Base-by-base conservation (phyloP, 1,140 invertebrate genomes). In the Megalopta genalis region DNA sequence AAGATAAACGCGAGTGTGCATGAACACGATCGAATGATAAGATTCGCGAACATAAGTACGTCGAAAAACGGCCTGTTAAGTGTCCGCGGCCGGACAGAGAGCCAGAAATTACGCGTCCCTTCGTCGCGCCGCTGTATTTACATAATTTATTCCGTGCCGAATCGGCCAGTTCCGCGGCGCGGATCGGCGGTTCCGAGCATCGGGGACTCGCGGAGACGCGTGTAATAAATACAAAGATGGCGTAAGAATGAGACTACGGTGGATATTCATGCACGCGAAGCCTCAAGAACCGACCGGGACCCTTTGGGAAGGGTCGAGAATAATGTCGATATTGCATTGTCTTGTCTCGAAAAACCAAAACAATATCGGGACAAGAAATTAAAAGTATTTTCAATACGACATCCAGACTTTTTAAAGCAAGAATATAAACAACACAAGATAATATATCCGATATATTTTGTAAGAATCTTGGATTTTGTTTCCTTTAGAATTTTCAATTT, bases 121-220 rank as follows among this genome's bases (percentile, higher is more conserved):
- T 25, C 23, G 23, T 67, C 65, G 65, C 23, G 42, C 18, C 32
- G 10, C 6, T 6, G 21, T 10, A 73, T 73, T 73, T 64, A 25
- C 59, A 72, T 72, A 72, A 72, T 72, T 46, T 74, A 74, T 74
- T 74, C 71, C 69, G 57, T 46, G 39, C 49, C 14, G n/a, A 49
- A 42, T 25, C n/a, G 39, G 14, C 23, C 54, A 16, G 25, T 62
- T 18, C 32, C 32, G 32, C 32, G 32, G 32, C 25, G 60, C 60
- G 14, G 27, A 3, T 21, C 21, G 16, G 2, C 12, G 21, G 1
- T 25, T 6, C 9, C 2, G 7, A 10, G 39, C 39, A 42, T 46
- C 42, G 42, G 42, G n/a, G 42, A 46, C 10, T 12, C 42, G 42
- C 42, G 42, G 42, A 32, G 32, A 25, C 21, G 23, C 52, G 14